Percentiles rank a stretch among this genome's conserved stretches.
phyloP scores from a whole-genome alignment of 1,140 invertebrate species.

The Cyclina sinensis region DNA sequence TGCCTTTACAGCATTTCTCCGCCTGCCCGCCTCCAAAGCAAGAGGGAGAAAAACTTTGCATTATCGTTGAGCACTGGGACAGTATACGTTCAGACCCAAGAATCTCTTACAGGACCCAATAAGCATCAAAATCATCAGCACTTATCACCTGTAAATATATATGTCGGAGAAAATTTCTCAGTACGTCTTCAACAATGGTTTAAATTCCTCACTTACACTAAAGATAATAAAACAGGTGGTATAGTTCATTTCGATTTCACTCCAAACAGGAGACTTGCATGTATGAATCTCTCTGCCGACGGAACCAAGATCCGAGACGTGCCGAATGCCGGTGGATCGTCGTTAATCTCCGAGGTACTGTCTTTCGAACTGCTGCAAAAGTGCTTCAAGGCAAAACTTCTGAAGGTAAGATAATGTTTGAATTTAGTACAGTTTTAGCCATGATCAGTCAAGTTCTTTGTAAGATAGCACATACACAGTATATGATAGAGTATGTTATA shows the following conservation, averaged over 20 bases:
- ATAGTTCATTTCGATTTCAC: slow-evolving; percentile 77
- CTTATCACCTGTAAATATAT: slow-evolving; percentile 72
- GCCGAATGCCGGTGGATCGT: slow-evolving; percentile 85
- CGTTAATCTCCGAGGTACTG: slow-evolving; percentile 83
- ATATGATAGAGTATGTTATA: no score
- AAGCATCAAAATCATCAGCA: slow-evolving; percentile 7
- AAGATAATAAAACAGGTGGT: slow-evolving; percentile 72
- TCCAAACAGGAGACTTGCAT: slow-evolving; percentile 67
- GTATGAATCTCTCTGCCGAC: slow-evolving; percentile 77
- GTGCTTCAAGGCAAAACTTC: slow-evolving; percentile 80
- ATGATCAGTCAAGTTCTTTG: no score
- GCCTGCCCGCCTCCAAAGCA: slow-evolving; percentile 70
- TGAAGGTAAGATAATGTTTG: slow-evolving; percentile 82
- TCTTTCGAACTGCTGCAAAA: slow-evolving; percentile 84
- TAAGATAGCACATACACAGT: no score
- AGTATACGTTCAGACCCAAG: not conserved
- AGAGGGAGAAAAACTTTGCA: slow-evolving; percentile 60
- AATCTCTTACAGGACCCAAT: not conserved
- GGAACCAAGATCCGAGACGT: slow-evolving; percentile 74
- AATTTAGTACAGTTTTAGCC: no score
- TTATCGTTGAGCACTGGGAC: slow-evolving; percentile 42
- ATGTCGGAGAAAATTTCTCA: slow-evolving; percentile 79
- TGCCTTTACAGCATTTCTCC: slow-evolving; percentile 68
- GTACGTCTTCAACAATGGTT: slow-evolving; percentile 76
- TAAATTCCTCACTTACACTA: slow-evolving; percentile 70